Conservation (phyloP, 2,113 vertebrate species). For the Gnathonemus echidnorhynchus region DNA sequence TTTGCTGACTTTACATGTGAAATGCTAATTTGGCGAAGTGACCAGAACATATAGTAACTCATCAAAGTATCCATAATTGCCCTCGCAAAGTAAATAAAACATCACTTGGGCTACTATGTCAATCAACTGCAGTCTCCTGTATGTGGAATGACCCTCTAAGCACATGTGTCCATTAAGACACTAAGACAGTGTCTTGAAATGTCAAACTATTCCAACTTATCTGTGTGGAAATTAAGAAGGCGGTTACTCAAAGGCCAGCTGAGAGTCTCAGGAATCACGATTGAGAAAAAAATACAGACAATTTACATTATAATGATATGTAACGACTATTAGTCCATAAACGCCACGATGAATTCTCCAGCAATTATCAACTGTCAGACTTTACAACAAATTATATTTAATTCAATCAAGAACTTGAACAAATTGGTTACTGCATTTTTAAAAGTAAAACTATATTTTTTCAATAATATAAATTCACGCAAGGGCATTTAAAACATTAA, state of each 20-base stretch:
- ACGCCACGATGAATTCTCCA: background rate
- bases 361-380: background rate
- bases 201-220: background rate
- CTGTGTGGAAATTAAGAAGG: background rate
- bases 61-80: background rate
- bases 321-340: background rate
- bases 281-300: background rate
- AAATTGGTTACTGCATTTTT: background rate
- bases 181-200: background rate
- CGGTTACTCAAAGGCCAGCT: background rate
- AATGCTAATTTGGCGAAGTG: background rate
- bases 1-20: background rate
- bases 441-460: background rate
- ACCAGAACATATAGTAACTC: background rate
- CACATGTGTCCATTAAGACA: background rate
- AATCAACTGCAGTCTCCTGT: background rate
- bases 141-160: background rate
- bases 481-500: background rate
- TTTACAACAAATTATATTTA: background rate
- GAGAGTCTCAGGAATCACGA: background rate
- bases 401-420: background rate
- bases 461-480: slow-evolving; percentile 21
- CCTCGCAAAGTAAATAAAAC: background rate
- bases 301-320: background rate
- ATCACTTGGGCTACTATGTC: background rate